phyloP scores from a whole-genome alignment of 2,113 vertebrate genomes.

The Catharus minimus region DNA sequence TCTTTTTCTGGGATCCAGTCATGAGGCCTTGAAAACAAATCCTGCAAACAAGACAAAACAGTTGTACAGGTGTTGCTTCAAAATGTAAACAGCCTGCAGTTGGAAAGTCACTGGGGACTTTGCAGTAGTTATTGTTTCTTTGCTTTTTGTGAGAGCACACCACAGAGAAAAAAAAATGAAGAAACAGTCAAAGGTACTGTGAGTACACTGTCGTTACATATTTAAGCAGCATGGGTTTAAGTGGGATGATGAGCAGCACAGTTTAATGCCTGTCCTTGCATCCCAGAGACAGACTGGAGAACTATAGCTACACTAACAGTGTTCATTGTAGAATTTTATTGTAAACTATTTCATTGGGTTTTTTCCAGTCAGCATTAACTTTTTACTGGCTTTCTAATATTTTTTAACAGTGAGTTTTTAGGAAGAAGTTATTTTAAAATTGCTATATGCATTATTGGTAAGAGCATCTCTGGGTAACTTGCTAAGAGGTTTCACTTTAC shows the following conservation, averaged over 20 bases:
- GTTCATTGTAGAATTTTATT: background rate
- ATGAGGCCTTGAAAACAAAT: background rate
- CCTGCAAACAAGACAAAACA: background rate
- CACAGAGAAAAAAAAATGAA: background rate
- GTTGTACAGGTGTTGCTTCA: background rate
- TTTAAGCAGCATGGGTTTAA: background rate
- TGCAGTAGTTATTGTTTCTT: background rate
- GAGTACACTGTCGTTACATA: background rate
- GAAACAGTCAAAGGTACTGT: background rate
- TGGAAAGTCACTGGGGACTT: background rate
- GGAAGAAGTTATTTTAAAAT: background rate
- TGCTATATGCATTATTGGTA: background rate
- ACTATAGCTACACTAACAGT: background rate
- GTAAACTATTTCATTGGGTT: background rate
- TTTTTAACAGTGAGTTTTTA: background rate
- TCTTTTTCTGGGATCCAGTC: background rate
- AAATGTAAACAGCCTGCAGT: background rate
- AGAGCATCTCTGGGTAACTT: background rate
- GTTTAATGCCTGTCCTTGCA: background rate
- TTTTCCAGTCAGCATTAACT: background rate
- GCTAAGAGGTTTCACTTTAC: background rate
- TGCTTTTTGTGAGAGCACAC: background rate
- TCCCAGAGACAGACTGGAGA: background rate
- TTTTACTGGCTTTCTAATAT: background rate
- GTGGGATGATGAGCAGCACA: background rate